Evolutionary conservation across 35 echinoderm and acorn worm genomes (phyloP).

Genomic region (Nesometra sesokonis): DNA sequence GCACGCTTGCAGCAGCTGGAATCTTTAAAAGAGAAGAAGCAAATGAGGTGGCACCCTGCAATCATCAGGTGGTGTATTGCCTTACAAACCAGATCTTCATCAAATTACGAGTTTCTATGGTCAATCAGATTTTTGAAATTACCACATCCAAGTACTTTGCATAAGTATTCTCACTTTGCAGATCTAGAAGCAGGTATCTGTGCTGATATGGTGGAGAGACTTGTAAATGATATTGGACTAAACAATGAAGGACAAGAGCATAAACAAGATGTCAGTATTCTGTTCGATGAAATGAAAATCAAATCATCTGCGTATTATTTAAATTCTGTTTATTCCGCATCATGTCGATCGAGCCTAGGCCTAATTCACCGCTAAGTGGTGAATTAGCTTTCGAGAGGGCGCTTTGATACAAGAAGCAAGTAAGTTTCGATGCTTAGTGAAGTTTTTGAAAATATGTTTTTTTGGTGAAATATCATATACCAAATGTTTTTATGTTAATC

Average conservation of each 20-base stretch:
- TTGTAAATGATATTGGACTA: background rate
- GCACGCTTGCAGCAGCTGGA: background rate
- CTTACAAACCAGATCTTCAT: background rate
- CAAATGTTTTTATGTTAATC: too few relatives aligned
- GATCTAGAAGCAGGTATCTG: background rate
- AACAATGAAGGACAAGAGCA: background rate
- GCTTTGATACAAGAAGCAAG: too few relatives aligned
- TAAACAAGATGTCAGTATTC: background rate
- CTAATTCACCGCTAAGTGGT: too few relatives aligned
- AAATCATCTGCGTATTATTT: constrained; percentile 6
- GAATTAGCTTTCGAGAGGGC: too few relatives aligned
- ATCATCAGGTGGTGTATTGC: constrained; percentile 12
- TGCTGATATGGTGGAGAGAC: background rate
- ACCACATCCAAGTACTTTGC: constrained; percentile 7
- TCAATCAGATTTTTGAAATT: background rate
- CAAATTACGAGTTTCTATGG: background rate
- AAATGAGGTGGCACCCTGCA: constrained; percentile 22
- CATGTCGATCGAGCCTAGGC: too few relatives aligned
- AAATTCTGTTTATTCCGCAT: too few relatives aligned
- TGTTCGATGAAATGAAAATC: constrained; percentile 47
- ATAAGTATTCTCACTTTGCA: background rate
- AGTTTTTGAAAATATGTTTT: too few relatives aligned
- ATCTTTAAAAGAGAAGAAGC: background rate
- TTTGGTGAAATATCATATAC: too few relatives aligned
- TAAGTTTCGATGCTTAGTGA: too few relatives aligned